Percentiles rank a stretch among this genome's conserved stretches.
Conservation (phyloP, 2,113 vertebrate species). For the Athene noctua region DNA sequence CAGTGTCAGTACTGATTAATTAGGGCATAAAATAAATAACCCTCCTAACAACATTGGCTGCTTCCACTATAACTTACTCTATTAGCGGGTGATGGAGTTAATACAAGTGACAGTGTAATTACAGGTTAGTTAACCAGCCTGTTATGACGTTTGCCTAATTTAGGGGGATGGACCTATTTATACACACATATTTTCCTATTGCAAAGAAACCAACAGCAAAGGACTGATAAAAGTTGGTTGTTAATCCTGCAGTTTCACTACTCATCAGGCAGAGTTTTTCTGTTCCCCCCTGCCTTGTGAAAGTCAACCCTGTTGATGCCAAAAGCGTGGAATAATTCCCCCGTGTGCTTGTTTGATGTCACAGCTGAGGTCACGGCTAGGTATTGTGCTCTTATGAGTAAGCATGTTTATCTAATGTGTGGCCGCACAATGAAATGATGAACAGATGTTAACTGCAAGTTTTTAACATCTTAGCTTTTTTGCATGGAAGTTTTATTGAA, state of each 20-base stretch:
- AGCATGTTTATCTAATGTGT: constrained; percentile 71
- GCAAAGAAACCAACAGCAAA: neutral
- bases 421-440: constrained; percentile 68
- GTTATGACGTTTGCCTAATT: constrained; percentile 50
- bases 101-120: constrained; percentile 79
- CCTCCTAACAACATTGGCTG: constrained; percentile 72
- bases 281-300: neutral
- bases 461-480: constrained; percentile 71
- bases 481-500: constrained; percentile 70
- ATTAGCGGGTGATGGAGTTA: constrained; percentile 78
- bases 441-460: constrained; percentile 79
- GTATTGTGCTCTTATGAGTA: constrained; percentile 58
- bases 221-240: neutral
- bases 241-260: constrained; percentile 2
- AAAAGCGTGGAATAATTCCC: constrained; percentile 50
- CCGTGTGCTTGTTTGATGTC: constrained; percentile 69
- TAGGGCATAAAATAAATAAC: constrained; percentile 88
- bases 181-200: neutral
- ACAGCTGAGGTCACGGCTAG: constrained; percentile 70
- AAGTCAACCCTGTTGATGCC: neutral
- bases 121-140: constrained; percentile 72
- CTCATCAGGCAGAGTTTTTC: neutral
- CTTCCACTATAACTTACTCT: constrained; percentile 76
- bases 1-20: constrained; percentile 93
- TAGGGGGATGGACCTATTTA: neutral